Percentiles rank a stretch among this genome's conserved stretches.
phyloP scores from a whole-genome alignment of 2,113 vertebrate genomes.

The Nerophis ophidion region DNA sequence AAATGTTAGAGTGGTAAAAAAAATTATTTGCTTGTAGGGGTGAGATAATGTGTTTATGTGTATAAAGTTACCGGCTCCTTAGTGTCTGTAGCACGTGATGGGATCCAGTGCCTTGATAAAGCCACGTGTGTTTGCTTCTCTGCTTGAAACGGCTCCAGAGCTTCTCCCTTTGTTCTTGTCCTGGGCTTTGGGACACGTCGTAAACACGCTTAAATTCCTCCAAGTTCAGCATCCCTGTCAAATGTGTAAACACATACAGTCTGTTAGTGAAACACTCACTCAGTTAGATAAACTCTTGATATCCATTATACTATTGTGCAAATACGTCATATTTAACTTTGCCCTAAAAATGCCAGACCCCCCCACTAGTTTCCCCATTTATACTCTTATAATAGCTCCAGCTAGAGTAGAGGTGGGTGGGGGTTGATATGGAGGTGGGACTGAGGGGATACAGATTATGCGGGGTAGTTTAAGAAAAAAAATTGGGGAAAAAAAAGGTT shows the following conservation, averaged over 20 bases:
- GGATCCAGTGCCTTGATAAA: constrained; percentile 87
- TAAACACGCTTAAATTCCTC: constrained; percentile 85
- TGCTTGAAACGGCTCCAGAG: constrained; percentile 77
- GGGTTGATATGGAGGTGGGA: constrained; percentile 14
- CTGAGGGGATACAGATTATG: constrained; percentile 22
- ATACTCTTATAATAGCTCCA: constrained; percentile 57
- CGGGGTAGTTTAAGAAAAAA: constrained; percentile 46
- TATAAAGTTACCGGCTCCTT: constrained; percentile 75
- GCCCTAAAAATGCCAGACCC: constrained; percentile 39
- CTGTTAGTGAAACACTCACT: constrained; percentile 1
- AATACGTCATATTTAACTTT: constrained; percentile 21
- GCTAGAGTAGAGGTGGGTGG: constrained; percentile 26
- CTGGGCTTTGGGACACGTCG: constrained; percentile 79
- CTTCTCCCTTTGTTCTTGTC: constrained; percentile 68
- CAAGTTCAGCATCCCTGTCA: constrained; percentile 79
- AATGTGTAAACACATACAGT: not conserved
- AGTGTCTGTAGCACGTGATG: constrained; percentile 85
- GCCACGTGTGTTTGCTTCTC: constrained; percentile 87
- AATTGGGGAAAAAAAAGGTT: constrained; percentile 31
- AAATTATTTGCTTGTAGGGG: not conserved
- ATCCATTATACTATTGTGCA: constrained; percentile 2
- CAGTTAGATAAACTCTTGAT: not conserved
- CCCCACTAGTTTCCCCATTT: constrained; percentile 38
- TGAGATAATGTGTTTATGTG: not conserved
- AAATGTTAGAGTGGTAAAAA: not conserved